Conservation (phyloP, 2,797 vertebrate genomes). For the Varecia variegata region DNA sequence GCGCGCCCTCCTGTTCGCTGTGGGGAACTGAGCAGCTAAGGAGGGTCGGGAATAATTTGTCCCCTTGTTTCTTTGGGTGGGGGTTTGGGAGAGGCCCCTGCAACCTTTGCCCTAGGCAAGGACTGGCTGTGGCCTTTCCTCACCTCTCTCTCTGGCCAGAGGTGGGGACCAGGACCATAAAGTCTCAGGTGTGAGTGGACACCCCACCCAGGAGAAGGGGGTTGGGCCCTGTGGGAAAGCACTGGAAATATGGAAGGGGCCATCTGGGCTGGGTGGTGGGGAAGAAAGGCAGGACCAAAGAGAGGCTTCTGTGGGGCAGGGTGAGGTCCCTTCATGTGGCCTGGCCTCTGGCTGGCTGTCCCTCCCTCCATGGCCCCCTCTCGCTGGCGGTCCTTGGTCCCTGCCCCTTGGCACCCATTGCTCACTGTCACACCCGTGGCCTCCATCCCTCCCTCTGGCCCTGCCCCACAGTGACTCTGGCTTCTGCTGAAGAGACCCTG, state of each 20-base stretch:
- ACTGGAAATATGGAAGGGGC: background rate
- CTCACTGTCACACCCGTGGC: background rate
- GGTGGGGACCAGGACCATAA: background rate
- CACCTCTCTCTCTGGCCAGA: background rate
- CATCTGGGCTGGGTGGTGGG: background rate
- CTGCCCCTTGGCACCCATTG: background rate
- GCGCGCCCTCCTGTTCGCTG: background rate
- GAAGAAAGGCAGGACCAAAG: background rate
- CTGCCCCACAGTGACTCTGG: background rate
- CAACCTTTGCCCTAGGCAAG: background rate
- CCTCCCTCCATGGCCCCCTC: background rate
- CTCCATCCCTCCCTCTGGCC: background rate
- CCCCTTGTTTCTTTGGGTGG: background rate
- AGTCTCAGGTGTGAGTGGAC: background rate
- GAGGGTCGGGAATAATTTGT: background rate
- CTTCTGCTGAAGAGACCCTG: background rate
- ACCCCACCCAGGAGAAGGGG: background rate
- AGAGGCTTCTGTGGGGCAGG: fast-evolving
- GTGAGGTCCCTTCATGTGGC: background rate
- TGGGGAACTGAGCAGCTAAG: background rate
- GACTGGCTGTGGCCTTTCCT: background rate
- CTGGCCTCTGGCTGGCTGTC: background rate
- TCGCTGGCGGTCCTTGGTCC: background rate
- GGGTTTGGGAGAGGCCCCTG: background rate
- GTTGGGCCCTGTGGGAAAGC: background rate